Evolutionary conservation across 2,797 vertebrate species (phyloP), one percentile per base, ranked within the genome.

Genomic region (Trematomus bernacchii): DNA sequence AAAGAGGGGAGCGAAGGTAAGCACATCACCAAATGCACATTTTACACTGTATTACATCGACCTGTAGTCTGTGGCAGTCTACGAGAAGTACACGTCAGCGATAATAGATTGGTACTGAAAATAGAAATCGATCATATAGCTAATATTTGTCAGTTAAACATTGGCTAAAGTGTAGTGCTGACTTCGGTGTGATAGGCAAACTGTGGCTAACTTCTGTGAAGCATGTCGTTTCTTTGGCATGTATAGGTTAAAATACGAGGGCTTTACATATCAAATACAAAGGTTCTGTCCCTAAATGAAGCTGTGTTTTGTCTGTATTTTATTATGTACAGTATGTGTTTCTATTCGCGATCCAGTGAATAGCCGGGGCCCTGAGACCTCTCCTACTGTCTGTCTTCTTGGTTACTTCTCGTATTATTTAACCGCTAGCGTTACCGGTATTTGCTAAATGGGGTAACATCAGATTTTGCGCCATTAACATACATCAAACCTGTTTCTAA

Each of bases 1-100:
- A 75, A 73, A 86, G 79, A 80, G 71, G 63, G 61, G 78, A 80
- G 59, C 47, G 21, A 66, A 85, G 90, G 92, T 93, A 90, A 89
- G 80, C 0, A 0, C 3, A 4, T 0, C 7, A n/a, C 3, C 2
- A 6, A 66, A 10, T 3, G n/a, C 21, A 13, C 10, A 0, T 15
- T 40, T 43, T 19, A n/a, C 13, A 12, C 0, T 0, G 2, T 21
- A 75, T 37, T 47, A 40, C 8, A 15, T 16, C 7, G 12, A 42
- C 3, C 16, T 75, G 9, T 4, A 8, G 3, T 44, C 15, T 15
- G 42, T 85, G 85, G 37, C 83, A 88, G 33, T 57, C 21, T 10
- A 42, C 2, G 30, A 9, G 14, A 18, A 14, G 40, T 53, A 57
- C 19, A 59, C 40, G 3, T 11, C 2, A 18, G 10, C 13, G 12